Conservation (phyloP, 2,113 vertebrate genomes). For the Chionis minor region DNA sequence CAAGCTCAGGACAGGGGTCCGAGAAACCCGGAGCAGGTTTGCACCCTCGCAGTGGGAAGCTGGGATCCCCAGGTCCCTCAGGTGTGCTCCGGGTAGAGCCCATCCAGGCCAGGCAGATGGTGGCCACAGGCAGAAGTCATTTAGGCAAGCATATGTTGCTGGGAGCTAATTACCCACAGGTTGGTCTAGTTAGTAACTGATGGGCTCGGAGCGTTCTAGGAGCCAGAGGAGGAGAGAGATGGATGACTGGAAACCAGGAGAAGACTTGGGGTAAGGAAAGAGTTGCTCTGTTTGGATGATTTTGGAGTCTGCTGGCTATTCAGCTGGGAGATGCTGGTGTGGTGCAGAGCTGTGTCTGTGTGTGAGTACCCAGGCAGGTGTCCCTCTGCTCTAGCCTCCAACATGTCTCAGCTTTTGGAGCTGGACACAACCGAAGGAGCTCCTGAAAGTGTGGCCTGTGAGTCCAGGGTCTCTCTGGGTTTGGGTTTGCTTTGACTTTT, state of each 20-base stretch:
- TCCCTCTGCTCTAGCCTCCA: background rate
- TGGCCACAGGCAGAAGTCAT: background rate
- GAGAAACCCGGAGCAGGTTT: too few species aligned
- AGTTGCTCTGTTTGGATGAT: background rate
- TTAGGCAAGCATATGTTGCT: background rate
- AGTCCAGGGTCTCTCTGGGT: background rate
- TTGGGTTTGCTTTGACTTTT: background rate
- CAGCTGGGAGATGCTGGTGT: background rate
- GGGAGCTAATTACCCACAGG: background rate
- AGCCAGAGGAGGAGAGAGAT: background rate
- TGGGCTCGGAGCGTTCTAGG: background rate
- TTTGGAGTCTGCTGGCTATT: accelerated
- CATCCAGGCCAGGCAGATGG: background rate
- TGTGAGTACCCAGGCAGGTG: background rate
- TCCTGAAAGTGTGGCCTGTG: background rate
- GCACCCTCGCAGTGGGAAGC: background rate
- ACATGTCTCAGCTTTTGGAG: background rate
- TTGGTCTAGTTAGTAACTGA: background rate
- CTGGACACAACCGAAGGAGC: accelerated
- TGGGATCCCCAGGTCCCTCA: background rate
- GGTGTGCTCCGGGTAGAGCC: background rate
- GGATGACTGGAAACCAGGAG: background rate
- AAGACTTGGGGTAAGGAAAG: background rate
- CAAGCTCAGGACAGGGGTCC: background rate
- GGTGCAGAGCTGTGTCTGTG: background rate